Percentiles rank a stretch among this genome's conserved stretches.
Conservation (phyloP, 1,140 invertebrate species). For the Drosophila cardini region DNA sequence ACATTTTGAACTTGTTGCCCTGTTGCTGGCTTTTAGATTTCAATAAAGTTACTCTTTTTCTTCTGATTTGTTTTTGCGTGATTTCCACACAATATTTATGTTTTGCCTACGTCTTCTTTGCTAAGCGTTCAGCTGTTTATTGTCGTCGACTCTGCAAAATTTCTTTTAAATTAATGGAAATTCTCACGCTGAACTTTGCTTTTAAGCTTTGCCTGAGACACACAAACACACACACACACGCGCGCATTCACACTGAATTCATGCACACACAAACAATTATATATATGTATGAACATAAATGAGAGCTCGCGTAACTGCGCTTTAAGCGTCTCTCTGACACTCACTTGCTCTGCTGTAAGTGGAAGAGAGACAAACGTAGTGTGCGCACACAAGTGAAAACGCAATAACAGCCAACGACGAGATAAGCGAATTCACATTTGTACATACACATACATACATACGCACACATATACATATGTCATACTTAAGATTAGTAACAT, state of each 20-base stretch:
- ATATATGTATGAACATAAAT: background rate
- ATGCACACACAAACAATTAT: slow-evolving; percentile 16
- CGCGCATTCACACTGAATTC: slow-evolving; percentile 18
- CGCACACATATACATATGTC: slow-evolving; percentile 43
- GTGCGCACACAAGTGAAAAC: slow-evolving; percentile 65
- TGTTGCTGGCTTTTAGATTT: slow-evolving; percentile 47
- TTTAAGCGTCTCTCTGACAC: slow-evolving; percentile 57
- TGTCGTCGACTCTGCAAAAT: slow-evolving; percentile 45
- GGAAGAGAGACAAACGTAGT: slow-evolving; percentile 67
- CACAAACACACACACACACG: slow-evolving; percentile 8
- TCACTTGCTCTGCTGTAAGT: slow-evolving; percentile 24
- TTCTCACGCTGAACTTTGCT: slow-evolving; percentile 53
- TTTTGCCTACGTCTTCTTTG: slow-evolving; percentile 15
- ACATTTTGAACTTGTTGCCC: slow-evolving; percentile 80
- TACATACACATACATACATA: slow-evolving; percentile 31
- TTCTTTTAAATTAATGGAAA: slow-evolving; percentile 44
- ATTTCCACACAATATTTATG: slow-evolving; percentile 10
- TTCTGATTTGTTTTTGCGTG: slow-evolving; percentile 24
- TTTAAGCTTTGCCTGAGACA: slow-evolving; percentile 35
- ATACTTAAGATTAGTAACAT: slow-evolving; percentile 41
- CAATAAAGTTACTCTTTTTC: slow-evolving; percentile 48
- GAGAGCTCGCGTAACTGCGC: slow-evolving; percentile 68
- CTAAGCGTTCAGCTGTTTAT: slow-evolving; percentile 10
- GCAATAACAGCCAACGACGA: slow-evolving; percentile 58
- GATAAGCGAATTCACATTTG: slow-evolving; percentile 26